Base-by-base conservation (phyloP, 1,140 invertebrate species). In the Eueides isabella region DNA sequence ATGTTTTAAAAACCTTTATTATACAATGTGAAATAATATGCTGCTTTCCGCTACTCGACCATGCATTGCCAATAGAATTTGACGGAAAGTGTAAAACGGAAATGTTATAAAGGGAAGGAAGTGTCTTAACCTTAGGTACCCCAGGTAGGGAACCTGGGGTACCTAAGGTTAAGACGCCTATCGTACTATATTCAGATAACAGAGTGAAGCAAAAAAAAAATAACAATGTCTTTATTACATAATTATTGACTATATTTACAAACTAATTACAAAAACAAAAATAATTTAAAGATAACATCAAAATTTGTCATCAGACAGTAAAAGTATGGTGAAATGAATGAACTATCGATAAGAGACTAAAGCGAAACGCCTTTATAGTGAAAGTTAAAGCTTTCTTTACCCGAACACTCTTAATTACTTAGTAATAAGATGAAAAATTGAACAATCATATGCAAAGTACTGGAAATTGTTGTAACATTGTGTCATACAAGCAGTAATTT, bases 311-410 rank as follows among this genome's bases (percentile, higher is more conserved):
- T 26, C 48, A 23, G 2, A 11, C 19, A 55, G 3, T 55, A 55
- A 55, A 26, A 11, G 19, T 55, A 26, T 26, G 19, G 23, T 1
- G 48, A 55, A 55, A 55, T 26, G 23, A 55, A 55, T 55, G 48
- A 55, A 55, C 48, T 55, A 55, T 55, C 48, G 48, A 55, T 55
- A 55, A 55, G 48, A 55, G 23, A 26, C 48, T 55, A 26, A 55
- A 55, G 48, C 48, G 23, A 26, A 55, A 55, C 4, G 19, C 19
- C 19, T 55, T 55, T 55, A 7, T 23, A 55, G 48, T 55, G 48
- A 55, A 55, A 55, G 48, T 55, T 55, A 2, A 26, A 1, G 48
- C 48, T 55, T 55, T 55, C 48, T 55, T 55, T 55, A 55, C 2
- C 19, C 1, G 19, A 11, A 23, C 48, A 11, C 48, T 14, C 19